Conservation (phyloP, 2,888 invertebrate genomes). For the Volucella inanis region DNA sequence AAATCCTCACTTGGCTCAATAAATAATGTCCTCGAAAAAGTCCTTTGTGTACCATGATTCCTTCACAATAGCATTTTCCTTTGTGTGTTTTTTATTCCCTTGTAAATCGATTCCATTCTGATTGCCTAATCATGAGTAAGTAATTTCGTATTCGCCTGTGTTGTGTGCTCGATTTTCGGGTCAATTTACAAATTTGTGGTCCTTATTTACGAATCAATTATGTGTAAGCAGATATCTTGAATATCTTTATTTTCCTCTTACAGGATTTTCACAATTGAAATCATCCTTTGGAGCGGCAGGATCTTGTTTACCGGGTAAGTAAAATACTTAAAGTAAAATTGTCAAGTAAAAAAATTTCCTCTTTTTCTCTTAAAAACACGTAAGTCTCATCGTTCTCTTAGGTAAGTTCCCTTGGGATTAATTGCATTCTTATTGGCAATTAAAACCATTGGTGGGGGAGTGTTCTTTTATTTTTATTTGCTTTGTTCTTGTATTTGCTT, state of each 20-base stretch:
- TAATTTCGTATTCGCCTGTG: conserved; percentile 22
- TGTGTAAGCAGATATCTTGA: conserved; percentile 45
- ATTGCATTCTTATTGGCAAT: conserved; percentile 46
- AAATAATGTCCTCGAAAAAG: no score
- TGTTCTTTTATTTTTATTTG: conserved; percentile 11
- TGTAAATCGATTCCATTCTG: conserved; percentile 32
- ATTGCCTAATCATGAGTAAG: conserved; percentile 55
- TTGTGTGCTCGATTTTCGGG: conserved; percentile 19
- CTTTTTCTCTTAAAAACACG: conserved; percentile 29
- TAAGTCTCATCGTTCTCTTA: conserved; percentile 17
- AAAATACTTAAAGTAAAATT: conserved; percentile 29
- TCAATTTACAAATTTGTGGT: conserved; percentile 44
- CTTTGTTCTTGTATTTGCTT: background rate
- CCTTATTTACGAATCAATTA: conserved; percentile 49
- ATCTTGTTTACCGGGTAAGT: conserved; percentile 81
- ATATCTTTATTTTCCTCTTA: conserved; percentile 47
- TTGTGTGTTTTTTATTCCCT: conserved; percentile 28
- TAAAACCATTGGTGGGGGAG: conserved; percentile 8
- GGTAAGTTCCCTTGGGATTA: background rate
- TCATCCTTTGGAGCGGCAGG: conserved; percentile 79
- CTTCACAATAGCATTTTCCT: conserved; percentile 30
- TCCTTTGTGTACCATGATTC: background rate
- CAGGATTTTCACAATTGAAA: conserved; percentile 82
- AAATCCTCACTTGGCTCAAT: background rate
- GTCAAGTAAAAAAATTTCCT: conserved; percentile 12